Percentiles rank a stretch among this genome's conserved stretches.
Conservation (phyloP, 2,888 invertebrate species). For the Oscheius sp. region DNA sequence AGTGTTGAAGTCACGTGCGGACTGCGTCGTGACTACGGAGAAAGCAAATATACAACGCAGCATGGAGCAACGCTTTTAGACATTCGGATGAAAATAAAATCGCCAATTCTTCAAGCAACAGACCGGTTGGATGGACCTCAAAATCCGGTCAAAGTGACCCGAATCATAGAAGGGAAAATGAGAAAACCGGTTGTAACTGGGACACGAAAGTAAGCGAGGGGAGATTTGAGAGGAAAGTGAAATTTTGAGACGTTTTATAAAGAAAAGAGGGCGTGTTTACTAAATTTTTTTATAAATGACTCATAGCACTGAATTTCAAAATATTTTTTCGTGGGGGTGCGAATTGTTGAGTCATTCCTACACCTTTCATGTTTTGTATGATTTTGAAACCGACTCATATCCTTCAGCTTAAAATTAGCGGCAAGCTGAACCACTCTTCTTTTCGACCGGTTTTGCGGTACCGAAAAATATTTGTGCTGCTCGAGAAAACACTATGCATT, state of each 20-base stretch:
- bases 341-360: not conserved
- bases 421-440: not conserved
- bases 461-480: too few relatives aligned
- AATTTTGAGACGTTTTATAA: not conserved
- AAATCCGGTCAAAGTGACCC: conserved; percentile 23
- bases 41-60: conserved; percentile 28
- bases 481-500: too few relatives aligned
- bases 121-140: not conserved
- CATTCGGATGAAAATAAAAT: not conserved
- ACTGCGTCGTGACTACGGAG: conserved; percentile 26
- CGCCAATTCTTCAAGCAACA: not conserved
- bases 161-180: conserved; percentile 19
- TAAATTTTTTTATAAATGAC: not conserved
- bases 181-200: conserved; percentile 23
- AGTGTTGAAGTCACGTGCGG: conserved; percentile 19
- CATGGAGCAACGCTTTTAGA: conserved; percentile 22
- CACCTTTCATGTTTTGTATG: not conserved
- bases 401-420: not conserved
- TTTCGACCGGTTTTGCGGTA: not conserved
- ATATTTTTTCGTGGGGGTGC: not conserved
- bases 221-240: conserved; percentile 1
- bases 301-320: not conserved
- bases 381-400: not conserved
- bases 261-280: conserved; percentile 3
- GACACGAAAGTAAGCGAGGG: conserved; percentile 1